Evolutionary conservation across 1,140 invertebrate genomes (phyloP).

Genomic region (Musca vetustissima): DNA sequence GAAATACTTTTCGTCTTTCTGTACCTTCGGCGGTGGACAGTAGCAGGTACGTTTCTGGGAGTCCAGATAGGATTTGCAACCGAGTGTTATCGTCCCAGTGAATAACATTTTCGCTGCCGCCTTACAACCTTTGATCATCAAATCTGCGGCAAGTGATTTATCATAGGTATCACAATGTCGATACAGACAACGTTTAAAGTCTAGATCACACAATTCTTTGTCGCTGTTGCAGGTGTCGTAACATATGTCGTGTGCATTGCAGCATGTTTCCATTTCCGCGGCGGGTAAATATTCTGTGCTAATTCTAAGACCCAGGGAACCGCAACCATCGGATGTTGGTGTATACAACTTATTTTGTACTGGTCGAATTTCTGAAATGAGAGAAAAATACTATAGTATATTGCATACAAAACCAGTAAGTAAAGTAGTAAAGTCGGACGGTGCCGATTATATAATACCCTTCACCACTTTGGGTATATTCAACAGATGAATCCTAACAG

Average conservation of each 20-base stretch:
- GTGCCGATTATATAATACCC: too few species aligned
- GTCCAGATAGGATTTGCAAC: slow-evolving; percentile 80
- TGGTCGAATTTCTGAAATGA: slow-evolving; percentile 63
- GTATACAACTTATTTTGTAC: slow-evolving; percentile 72
- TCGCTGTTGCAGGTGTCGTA: slow-evolving; percentile 86
- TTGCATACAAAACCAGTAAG: too few species aligned
- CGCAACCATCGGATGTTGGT: slow-evolving; percentile 79
- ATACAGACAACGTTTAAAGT: slow-evolving; percentile 84
- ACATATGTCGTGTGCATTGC: slow-evolving; percentile 83
- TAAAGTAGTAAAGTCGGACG: too few species aligned
- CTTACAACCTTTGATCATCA: slow-evolving; percentile 76
- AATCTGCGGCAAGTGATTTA: slow-evolving; percentile 60
- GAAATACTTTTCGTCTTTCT: slow-evolving; percentile 28
- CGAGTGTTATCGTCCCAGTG: slow-evolving; percentile 77
- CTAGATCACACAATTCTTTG: slow-evolving; percentile 83
- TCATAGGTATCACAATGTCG: slow-evolving; percentile 76
- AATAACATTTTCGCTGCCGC: slow-evolving; percentile 80
- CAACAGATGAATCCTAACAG: too few species aligned
- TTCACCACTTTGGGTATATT: too few species aligned
- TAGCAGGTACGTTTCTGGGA: slow-evolving; percentile 78
- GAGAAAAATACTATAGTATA: not conserved
- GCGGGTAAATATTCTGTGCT: slow-evolving; percentile 74
- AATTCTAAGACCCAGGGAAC: slow-evolving; percentile 73
- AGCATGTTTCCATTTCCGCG: slow-evolving; percentile 79
- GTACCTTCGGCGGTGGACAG: slow-evolving; percentile 57